Evolutionary conservation across 2,888 invertebrate genomes (phyloP).

Genomic region (Hydraecia micacea): DNA sequence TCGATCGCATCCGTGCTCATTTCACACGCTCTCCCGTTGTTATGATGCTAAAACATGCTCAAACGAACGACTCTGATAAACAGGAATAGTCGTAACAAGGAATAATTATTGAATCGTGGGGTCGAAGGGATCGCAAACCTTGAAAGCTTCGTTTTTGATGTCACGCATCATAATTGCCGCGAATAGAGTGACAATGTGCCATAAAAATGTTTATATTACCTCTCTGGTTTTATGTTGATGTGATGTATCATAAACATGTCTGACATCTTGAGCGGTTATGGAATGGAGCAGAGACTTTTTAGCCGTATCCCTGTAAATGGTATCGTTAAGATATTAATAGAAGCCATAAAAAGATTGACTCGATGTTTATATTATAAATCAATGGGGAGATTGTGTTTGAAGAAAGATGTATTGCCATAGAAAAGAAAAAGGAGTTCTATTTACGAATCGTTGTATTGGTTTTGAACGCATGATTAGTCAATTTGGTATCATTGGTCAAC

Average conservation of each 20-base stretch:
- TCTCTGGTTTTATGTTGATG: constrained; percentile 69
- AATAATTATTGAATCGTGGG: constrained; percentile 83
- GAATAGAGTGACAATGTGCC: constrained; percentile 70
- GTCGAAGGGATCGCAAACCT: constrained; percentile 72
- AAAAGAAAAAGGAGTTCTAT: constrained; percentile 26
- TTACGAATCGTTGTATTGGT: constrained; percentile 6
- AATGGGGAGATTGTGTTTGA: constrained; percentile 51
- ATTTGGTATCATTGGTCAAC: background rate
- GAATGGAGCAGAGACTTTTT: constrained; percentile 56
- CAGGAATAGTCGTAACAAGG: constrained; percentile 74
- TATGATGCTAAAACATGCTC: constrained; percentile 64
- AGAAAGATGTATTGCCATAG: constrained; percentile 45
- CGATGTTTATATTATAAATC: constrained; percentile 61
- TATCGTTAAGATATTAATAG: constrained; percentile 66
- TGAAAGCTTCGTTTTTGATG: constrained; percentile 42
- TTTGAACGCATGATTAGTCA: constrained; percentile 1
- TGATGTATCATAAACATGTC: constrained; percentile 63
- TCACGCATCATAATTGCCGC: constrained; percentile 68
- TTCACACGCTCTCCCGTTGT: constrained; percentile 76
- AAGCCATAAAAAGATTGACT: constrained; percentile 58
- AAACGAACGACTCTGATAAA: constrained; percentile 69
- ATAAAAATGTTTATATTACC: constrained; percentile 68
- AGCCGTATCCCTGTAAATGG: constrained; percentile 53
- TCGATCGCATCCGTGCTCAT: constrained; percentile 85
- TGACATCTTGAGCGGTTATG: constrained; percentile 51